Conservation (phyloP, 2,888 invertebrate genomes). For the Ceriagrion tenellum region DNA sequence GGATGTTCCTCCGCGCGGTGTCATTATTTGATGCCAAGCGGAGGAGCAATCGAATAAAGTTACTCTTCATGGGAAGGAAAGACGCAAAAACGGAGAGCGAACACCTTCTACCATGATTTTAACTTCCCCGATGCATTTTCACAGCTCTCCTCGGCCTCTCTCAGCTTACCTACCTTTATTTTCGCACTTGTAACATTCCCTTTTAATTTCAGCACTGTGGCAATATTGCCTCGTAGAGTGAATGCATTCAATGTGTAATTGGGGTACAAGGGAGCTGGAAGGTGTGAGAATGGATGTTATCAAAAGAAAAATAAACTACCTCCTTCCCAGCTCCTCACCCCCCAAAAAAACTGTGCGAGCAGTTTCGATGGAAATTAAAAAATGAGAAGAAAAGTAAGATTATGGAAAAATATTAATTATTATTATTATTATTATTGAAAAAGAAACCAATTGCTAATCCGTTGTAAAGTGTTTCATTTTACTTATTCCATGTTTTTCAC, state of each 20-base stretch:
- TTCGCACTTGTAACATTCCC: slow-evolving; percentile 50
- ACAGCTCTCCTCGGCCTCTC: not conserved
- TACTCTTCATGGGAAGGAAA: not conserved
- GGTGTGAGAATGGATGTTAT: slow-evolving; percentile 4
- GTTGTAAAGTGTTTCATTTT: slow-evolving; percentile 67
- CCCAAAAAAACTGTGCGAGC: slow-evolving; percentile 19
- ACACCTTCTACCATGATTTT: not conserved
- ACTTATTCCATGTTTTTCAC: slow-evolving; percentile 67
- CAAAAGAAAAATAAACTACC: not conserved
- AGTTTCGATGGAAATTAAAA: slow-evolving; percentile 57
- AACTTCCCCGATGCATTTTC: not conserved
- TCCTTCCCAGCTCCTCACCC: slow-evolving; percentile 1
- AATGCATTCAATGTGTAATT: slow-evolving; percentile 64
- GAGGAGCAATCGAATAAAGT: too few species aligned
- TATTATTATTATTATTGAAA: slow-evolving; percentile 62
- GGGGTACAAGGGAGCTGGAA: not conserved
- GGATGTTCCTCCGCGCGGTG: too few species aligned
- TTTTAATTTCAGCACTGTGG: slow-evolving; percentile 50
- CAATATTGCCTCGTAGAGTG: slow-evolving; percentile 59
- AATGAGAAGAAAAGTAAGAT: slow-evolving; percentile 28
- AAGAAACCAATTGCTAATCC: slow-evolving; percentile 61
- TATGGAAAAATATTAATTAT: slow-evolving; percentile 62
- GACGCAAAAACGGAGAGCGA: not conserved
- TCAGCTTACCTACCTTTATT: not conserved
- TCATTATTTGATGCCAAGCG: too few species aligned